phyloP scores from a whole-genome alignment of 2,797 vertebrate genomes.

The Hirundo rustica region DNA sequence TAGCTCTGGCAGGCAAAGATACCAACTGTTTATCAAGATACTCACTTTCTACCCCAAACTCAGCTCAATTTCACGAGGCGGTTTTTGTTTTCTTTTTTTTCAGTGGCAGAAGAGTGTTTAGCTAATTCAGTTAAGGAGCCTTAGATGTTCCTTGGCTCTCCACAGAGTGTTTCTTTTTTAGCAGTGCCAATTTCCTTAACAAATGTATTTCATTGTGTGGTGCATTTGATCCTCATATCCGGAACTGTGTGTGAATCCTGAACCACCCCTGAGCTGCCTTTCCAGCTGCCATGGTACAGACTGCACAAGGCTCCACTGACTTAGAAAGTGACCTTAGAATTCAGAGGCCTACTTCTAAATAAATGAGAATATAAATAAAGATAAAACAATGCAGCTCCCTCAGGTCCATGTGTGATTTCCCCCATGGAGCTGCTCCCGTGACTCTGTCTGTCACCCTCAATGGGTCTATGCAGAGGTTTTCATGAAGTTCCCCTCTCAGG shows the following conservation, averaged over 20 bases:
- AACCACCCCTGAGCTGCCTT: neutral
- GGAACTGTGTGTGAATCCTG: constrained; percentile 43
- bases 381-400: neutral
- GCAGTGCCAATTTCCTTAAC: constrained; percentile 47
- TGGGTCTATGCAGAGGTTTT: neutral
- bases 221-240: constrained; percentile 54
- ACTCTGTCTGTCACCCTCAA: neutral
- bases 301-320: neutral
- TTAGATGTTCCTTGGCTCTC: constrained; percentile 47
- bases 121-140: constrained; percentile 38
- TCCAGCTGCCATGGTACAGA: neutral
- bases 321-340: neutral
- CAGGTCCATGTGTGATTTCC: neutral
- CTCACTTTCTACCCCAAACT: constrained; percentile 35
- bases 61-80: constrained; percentile 6
- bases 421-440: neutral
- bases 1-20: constrained; percentile 67
- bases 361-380: neutral
- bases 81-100: neutral
- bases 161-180: constrained; percentile 20
- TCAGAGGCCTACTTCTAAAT: neutral
- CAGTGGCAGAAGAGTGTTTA: constrained; percentile 2
- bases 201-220: constrained; percentile 45
- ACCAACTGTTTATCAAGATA: constrained; percentile 61
- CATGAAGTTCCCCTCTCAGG: neutral